These are phyloP conservation scores for Ypsolopha scabrella DNA, from an alignment of 2,888 invertebrate genomes.

Conservation along the genomic window DNA sequence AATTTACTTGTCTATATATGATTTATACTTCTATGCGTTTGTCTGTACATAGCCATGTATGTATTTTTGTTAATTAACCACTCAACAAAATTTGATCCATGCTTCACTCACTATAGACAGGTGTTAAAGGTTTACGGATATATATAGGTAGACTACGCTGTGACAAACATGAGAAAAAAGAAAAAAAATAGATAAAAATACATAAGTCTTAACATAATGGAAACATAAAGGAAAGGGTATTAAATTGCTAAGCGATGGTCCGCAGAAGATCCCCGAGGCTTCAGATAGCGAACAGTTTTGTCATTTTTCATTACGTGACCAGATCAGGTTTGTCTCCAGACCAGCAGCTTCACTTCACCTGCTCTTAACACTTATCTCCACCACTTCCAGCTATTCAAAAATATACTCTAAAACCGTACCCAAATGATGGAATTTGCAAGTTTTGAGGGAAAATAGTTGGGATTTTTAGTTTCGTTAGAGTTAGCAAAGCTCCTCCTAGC, in stretches of 20 bases:
- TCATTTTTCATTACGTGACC: slow-evolving; percentile 79
- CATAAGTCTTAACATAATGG: not conserved
- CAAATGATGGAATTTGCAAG: not conserved
- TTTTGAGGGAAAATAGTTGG: not conserved
- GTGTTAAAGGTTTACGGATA: too few relatives aligned
- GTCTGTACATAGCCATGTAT: too few relatives aligned
- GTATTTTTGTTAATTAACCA: too few relatives aligned
- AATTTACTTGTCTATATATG: too few relatives aligned
- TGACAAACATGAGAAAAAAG: too few relatives aligned
- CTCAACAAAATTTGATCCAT: too few relatives aligned
- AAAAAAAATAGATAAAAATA: not conserved
- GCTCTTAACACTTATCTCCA: not conserved
- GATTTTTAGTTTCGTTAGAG: not conserved
- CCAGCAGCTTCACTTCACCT: too few relatives aligned
- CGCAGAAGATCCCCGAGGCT: not conserved
- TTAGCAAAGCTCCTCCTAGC: slow-evolving; percentile 34
- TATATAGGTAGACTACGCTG: too few relatives aligned
- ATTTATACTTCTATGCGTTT: too few relatives aligned
- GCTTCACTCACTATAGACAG: too few relatives aligned
- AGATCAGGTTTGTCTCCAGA: slow-evolving; percentile 69
- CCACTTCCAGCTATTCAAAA: not conserved
- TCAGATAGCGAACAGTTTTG: slow-evolving; percentile 40
- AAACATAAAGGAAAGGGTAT: not conserved
- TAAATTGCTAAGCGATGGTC: not conserved
- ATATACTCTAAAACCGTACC: slow-evolving; percentile 15